phyloP scores from a whole-genome alignment of 2,888 invertebrate genomes.

The Zygaena filipendulae region DNA sequence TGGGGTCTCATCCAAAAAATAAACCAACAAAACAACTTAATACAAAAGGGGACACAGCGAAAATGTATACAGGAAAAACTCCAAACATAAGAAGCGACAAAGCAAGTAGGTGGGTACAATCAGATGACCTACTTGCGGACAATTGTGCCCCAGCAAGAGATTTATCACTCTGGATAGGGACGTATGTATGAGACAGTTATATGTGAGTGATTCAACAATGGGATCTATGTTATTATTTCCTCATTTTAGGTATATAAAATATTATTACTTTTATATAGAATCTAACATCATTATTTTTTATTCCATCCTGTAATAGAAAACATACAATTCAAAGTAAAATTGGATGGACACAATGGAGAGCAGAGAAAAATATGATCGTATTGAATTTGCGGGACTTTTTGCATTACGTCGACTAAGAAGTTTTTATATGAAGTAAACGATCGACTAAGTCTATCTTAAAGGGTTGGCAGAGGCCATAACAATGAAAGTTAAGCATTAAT shows the following conservation, averaged over 20 bases:
- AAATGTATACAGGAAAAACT: slow-evolving; percentile 55
- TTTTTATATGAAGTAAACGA: too few relatives aligned
- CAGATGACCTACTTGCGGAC: slow-evolving; percentile 57
- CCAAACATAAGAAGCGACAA: slow-evolving; percentile 34
- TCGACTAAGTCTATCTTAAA: too few relatives aligned
- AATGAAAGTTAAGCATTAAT: too few relatives aligned
- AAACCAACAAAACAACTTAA: slow-evolving; percentile 42
- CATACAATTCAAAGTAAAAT: too few relatives aligned
- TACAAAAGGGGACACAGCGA: slow-evolving; percentile 43
- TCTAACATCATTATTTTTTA: too few relatives aligned
- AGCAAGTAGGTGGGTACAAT: slow-evolving; percentile 51
- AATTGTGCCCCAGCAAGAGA: slow-evolving; percentile 48
- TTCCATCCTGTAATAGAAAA: too few relatives aligned
- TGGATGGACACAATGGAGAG: too few relatives aligned
- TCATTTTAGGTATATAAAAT: slow-evolving; percentile 3
- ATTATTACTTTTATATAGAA: too few relatives aligned
- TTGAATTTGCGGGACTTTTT: too few relatives aligned
- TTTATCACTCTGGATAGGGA: slow-evolving; percentile 35
- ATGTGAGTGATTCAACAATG: slow-evolving; percentile 26
- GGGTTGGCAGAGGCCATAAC: too few relatives aligned
- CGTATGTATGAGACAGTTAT: slow-evolving; percentile 24
- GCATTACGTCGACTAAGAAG: too few relatives aligned
- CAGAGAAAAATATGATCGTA: too few relatives aligned
- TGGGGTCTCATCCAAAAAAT: slow-evolving; percentile 17
- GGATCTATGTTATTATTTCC: slow-evolving; percentile 17